phyloP scores from a whole-genome alignment of 2,113 vertebrate species.

The Elachura formosa region DNA sequence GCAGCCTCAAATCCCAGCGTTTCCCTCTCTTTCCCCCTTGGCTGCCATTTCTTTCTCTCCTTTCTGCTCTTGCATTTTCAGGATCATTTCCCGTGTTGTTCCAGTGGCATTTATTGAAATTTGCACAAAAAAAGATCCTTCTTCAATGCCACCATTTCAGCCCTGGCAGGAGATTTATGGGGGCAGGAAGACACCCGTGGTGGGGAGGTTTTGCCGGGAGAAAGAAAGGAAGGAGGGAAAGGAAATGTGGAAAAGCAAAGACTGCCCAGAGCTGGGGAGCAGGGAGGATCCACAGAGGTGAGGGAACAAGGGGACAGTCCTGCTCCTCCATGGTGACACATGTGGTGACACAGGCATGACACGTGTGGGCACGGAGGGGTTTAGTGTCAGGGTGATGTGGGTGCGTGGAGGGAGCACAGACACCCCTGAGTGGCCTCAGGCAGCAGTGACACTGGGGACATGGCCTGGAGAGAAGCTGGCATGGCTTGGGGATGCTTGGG shows the following conservation, averaged over 20 bases:
- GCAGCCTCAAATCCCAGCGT: conserved; percentile 46
- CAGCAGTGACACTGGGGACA: rapidly evolving
- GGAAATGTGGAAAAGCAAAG: background rate
- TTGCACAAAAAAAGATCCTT: conserved; percentile 39
- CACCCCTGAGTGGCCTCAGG: background rate
- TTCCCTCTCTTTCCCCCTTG: conserved; percentile 21
- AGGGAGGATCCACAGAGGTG: background rate
- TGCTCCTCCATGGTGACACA: background rate
- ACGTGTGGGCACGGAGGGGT: rapidly evolving
- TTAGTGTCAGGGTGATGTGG: rapidly evolving
- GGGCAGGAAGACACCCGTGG: conserved; percentile 28
- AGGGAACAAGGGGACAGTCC: background rate
- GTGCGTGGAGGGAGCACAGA: rapidly evolving
- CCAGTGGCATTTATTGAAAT: conserved; percentile 61
- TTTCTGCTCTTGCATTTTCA: conserved; percentile 56
- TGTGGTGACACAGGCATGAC: rapidly evolving
- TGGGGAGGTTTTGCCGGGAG: background rate
- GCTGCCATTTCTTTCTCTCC: conserved; percentile 53
- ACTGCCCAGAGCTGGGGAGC: background rate
- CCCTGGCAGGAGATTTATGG: conserved; percentile 55
- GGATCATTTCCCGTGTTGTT: conserved; percentile 54
- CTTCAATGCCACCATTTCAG: conserved; percentile 26
- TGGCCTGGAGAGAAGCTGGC: background rate
- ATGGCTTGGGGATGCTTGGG: rapidly evolving
- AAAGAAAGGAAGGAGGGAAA: background rate